Base-by-base conservation (phyloP, 2,888 invertebrate genomes). In the Platerodrilus igneus region DNA sequence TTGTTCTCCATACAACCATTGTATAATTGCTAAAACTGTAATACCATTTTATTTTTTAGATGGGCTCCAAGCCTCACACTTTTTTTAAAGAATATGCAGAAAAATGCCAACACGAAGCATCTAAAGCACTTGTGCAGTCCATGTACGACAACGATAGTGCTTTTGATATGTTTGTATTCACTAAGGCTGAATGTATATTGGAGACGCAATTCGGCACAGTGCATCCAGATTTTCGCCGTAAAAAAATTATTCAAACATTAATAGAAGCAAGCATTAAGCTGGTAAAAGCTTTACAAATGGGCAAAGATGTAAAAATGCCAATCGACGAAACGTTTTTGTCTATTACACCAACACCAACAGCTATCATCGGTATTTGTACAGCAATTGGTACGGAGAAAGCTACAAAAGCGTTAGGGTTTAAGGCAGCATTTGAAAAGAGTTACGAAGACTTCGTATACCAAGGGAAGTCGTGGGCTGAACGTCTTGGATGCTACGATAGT, bases 171-270 rank as follows among this genome's bases (percentile, higher is more conserved):
- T 83, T 81, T 59, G 68, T 76, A 35, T 70, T 76, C 62, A 80
- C 73, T 51, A 68, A 75, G 11, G 72, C 75, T 0, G 73, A 79
- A 38, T 80, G 80, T 57, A 68, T 79, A 2, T 56, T 83, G 23
- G 85, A 85, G 63, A 61, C 83, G 9, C 81, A 81, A 81, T 84
- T 83, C 48, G 52, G 84, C 14, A 77, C 70, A 1, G 80, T 80
- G 0, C 53, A 71, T 3, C 69, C 71, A 0, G 67, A 73, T 14
- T 76, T 75, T 45, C 69, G 75, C 37, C 54, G 64, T 1, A 67
- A 68, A 8, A 73, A 76, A 8, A 68, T 85, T 8, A 83, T 67
- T 0, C 69, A 60, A 6, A 56, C 73, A 8, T 55, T 85, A 7
- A 67, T 71, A 29, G 67, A 74, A 48, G 63, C 68, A 2, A 76